Conservation (phyloP, 2,888 invertebrate species). For the Drosophila pseudotalamancana region DNA sequence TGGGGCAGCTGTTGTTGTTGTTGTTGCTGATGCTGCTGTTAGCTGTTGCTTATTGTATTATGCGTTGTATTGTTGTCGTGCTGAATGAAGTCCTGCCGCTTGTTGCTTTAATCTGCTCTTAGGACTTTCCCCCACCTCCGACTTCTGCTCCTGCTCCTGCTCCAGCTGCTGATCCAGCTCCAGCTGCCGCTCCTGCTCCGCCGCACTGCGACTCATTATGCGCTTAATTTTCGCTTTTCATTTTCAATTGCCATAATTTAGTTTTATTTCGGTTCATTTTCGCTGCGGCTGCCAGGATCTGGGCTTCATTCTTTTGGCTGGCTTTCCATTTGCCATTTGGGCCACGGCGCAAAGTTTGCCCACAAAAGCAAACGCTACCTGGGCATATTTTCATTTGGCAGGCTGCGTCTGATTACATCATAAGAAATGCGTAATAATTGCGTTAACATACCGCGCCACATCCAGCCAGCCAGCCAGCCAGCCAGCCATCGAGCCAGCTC, state of each 20-base stretch:
- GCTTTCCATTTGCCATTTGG: slow-evolving; percentile 19
- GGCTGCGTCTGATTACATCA: slow-evolving; percentile 80
- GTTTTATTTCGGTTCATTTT: slow-evolving; percentile 78
- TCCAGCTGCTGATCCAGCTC: not conserved
- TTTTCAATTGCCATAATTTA: slow-evolving; percentile 82
- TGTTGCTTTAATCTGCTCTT: slow-evolving; percentile 71
- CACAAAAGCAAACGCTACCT: slow-evolving; percentile 37
- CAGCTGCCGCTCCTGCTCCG: too few species aligned
- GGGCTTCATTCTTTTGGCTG: slow-evolving; percentile 4
- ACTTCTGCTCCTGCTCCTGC: not conserved
- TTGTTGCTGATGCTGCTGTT: slow-evolving; percentile 37
- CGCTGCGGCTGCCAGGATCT: slow-evolving; percentile 19
- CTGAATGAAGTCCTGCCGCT: slow-evolving; percentile 36
- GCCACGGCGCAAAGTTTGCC: slow-evolving; percentile 50
- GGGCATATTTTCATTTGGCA: slow-evolving; percentile 68
- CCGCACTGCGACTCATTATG: slow-evolving; percentile 65
- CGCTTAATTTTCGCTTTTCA: slow-evolving; percentile 81
- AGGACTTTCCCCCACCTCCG: not conserved
- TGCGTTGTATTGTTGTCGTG: slow-evolving; percentile 53
- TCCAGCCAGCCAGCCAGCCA: not conserved
- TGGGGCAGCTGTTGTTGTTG: slow-evolving; percentile 15
- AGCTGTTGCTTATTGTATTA: slow-evolving; percentile 66
- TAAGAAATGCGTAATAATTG: slow-evolving; percentile 80
- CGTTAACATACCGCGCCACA: slow-evolving; percentile 69
- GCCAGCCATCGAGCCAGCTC: not conserved